Base-by-base conservation (phyloP, 64 coral and sea anemone species). In the Stichodactyla mertensii region DNA sequence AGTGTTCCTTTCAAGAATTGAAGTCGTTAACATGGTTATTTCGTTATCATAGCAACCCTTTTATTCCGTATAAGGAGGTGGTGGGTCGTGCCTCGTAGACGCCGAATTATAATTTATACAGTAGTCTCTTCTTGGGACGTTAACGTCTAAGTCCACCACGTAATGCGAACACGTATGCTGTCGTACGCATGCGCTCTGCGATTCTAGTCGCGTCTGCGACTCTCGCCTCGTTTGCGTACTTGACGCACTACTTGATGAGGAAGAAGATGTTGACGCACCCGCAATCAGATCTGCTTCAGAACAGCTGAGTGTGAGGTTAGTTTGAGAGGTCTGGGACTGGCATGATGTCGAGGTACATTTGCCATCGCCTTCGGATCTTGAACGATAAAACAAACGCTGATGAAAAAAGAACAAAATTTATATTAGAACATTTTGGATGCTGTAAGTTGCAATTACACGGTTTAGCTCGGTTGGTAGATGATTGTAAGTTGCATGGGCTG, bases 261-360 rank as follows among this genome's bases (percentile, higher is more conserved):
- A 16, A 31, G 45, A 24, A 5, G 83, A n/a, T 9, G 55, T 7
- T 36, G 55, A 26, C 28, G 54, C 11, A 23, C 51, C 83, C 4
- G 83, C 55, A 52, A 85, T 24, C 27, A 85, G 56, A 22, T 85
- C 83, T 19, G 83, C 57, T 56, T 85, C 83, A 15, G 83, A 85
- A 51, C 83, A 85, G 83, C 83, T 83, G 23, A 84, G 71, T 5
- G 91, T 90, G 4, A 96, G 88, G 22, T 90, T 89, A 4, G 91
- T 96, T 84, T 96, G 94, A 2, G 94, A 96, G 5, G 94, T 96
- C 54, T 96, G 94, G 2, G 94, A 96, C 60, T 96, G 94, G 26
- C 85, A 88, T 0, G 94, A 96, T 15, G 88, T 88, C 13, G 91
- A 91, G 13, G 85, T 93, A 27, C 91, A 93, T 61, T 92, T 93